A percentile compares a stretch with the other conserved stretches of the same genome.
Conservation (phyloP, 1,140 invertebrate species). For the Drosophila nebulosa region DNA sequence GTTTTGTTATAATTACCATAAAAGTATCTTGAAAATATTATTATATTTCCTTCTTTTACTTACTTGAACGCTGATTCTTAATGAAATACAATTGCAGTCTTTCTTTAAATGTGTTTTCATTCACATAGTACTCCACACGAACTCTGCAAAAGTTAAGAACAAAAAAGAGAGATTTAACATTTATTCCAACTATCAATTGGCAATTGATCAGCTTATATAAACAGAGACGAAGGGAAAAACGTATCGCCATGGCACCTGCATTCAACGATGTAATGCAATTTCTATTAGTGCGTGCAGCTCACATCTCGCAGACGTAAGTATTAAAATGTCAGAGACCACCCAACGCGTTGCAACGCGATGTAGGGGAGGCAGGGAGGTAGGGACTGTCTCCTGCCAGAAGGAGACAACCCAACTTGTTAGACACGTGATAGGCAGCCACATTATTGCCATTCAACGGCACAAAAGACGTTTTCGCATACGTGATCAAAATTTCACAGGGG, state of each 20-base stretch:
- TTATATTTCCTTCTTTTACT: constrained; percentile 84
- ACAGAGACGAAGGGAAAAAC: neutral
- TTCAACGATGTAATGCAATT: neutral
- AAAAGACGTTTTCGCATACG: neutral
- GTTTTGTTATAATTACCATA: constrained; percentile 41
- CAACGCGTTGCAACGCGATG: neutral
- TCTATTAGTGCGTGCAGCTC: neutral
- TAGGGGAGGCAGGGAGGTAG: neutral
- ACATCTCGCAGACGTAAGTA: neutral
- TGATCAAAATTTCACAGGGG: neutral
- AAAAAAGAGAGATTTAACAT: neutral
- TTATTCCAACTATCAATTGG: constrained; percentile 33
- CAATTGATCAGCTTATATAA: constrained; percentile 75
- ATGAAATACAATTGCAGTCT: constrained; percentile 98
- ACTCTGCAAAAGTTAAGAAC: constrained; percentile 87
- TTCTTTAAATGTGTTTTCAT: constrained; percentile 99
- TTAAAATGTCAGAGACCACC: neutral
- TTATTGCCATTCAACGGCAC: constrained; percentile 11
- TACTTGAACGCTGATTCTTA: constrained; percentile 99
- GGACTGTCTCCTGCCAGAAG: neutral
- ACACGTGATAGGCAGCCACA: constrained; percentile 4
- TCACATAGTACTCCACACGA: constrained; percentile 98
- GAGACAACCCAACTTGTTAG: constrained; percentile 11
- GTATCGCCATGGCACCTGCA: constrained; percentile 7
- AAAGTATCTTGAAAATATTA: constrained; percentile 10